These are phyloP conservation scores for Sciurus vulgaris DNA, from an alignment of 2,797 vertebrate genomes.

Conservation along the genomic window DNA sequence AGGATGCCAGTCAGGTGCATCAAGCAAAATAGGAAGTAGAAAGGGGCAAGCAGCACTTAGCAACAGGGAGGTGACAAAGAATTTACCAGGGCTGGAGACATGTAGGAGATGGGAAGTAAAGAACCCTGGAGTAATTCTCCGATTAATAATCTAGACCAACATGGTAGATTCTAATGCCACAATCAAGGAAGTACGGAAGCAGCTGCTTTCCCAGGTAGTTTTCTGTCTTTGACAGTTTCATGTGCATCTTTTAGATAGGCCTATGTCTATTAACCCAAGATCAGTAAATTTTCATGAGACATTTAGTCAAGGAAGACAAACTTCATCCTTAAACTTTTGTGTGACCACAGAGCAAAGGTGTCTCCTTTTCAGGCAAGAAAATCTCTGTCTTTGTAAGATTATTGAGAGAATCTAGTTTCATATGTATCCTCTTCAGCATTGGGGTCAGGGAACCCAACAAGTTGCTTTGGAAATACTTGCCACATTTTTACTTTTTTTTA, in stretches of 20 bases:
- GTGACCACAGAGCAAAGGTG: background rate
- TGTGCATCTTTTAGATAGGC: background rate
- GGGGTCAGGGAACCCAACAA: constrained; percentile 8
- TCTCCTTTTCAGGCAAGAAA: background rate
- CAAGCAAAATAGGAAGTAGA: background rate
- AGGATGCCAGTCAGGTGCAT: background rate
- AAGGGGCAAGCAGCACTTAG: background rate
- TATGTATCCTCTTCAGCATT: background rate
- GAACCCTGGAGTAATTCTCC: background rate
- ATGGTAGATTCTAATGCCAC: background rate
- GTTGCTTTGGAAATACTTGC: constrained; percentile 24
- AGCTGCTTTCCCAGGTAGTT: background rate
- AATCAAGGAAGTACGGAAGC: background rate
- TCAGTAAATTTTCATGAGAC: background rate
- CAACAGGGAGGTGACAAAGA: background rate
- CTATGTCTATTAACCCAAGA: background rate
- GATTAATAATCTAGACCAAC: background rate
- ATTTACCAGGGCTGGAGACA: background rate
- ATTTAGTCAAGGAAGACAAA: background rate
- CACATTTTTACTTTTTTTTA: background rate
- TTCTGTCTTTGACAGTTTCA: background rate
- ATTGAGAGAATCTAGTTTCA: background rate
- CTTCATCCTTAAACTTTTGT: background rate
- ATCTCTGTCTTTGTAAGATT: background rate
- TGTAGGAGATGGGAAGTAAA: background rate